phyloP scores from a whole-genome alignment of 1,140 invertebrate genomes.

The Pseudobourletiella spinata region DNA sequence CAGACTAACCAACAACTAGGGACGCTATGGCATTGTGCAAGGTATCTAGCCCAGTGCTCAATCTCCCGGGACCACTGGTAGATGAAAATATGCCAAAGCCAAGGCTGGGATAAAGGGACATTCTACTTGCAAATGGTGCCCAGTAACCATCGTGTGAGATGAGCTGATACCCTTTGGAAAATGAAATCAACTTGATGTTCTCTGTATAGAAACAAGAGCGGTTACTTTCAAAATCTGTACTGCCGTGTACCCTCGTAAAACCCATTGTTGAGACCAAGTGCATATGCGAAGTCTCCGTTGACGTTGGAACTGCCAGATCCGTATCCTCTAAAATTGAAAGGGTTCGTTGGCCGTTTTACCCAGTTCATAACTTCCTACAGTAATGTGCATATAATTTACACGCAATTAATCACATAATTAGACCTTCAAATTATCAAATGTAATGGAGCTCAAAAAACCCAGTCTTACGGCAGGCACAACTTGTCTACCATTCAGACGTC shows the following conservation, averaged over 20 bases:
- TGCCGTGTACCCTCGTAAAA: background rate
- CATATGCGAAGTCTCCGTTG: background rate
- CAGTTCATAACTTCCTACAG: background rate
- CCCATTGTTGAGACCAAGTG: background rate
- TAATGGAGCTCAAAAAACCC: background rate
- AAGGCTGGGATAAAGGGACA: background rate
- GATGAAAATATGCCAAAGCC: background rate
- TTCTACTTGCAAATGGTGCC: background rate
- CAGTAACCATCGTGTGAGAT: background rate
- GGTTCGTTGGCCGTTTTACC: background rate
- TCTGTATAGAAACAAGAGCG: background rate
- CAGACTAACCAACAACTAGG: background rate
- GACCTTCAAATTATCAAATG: background rate
- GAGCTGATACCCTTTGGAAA: background rate
- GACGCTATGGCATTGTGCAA: background rate
- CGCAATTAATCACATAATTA: background rate
- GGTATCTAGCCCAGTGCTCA: background rate
- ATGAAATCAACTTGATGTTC: background rate
- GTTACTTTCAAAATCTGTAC: background rate
- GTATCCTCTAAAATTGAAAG: background rate
- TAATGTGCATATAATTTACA: background rate
- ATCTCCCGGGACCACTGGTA: background rate
- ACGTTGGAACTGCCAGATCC: background rate
- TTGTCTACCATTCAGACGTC: conserved; percentile 14
- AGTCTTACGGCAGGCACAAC: conserved; percentile 21